Evolutionary conservation across 2,797 vertebrate species (phyloP).

Genomic region (Lagocephalus sceleratus): DNA sequence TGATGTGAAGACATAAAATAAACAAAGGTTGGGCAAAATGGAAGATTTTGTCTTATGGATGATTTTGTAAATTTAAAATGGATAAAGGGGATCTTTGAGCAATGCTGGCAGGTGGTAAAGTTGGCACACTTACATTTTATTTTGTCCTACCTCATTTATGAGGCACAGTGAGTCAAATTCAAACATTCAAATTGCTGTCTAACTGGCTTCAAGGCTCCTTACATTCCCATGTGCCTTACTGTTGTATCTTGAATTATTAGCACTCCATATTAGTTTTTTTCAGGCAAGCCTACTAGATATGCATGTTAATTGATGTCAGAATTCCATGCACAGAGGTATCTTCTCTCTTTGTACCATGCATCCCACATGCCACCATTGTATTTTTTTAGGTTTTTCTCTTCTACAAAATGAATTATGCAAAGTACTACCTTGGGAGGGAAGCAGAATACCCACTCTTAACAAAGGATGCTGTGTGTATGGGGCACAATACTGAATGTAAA

Average conservation of each 20-base stretch:
- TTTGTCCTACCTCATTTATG: constrained; percentile 36
- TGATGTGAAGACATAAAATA: constrained; percentile 8
- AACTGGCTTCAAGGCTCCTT: constrained; percentile 39
- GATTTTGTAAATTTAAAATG: constrained; percentile 4
- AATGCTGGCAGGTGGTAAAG: constrained; percentile 24
- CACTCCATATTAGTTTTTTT: constrained; percentile 43
- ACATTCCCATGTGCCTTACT: constrained; percentile 38
- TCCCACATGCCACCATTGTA: constrained; percentile 61
- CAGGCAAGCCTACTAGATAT: constrained; percentile 59
- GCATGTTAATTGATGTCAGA: constrained; percentile 63
- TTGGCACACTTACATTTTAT: constrained; percentile 21
- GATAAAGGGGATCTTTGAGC: not conserved
- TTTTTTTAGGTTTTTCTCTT: constrained; percentile 64
- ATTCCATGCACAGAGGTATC: constrained; percentile 45
- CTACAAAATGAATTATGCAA: constrained; percentile 77
- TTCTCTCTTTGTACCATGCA: constrained; percentile 59
- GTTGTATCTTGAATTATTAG: constrained; percentile 46
- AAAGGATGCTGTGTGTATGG: constrained; percentile 62
- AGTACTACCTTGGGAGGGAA: constrained; percentile 74
- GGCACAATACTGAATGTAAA: constrained; percentile 51
- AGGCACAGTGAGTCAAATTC: constrained; percentile 44
- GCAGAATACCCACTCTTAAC: constrained; percentile 76
- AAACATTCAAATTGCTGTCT: constrained; percentile 52
- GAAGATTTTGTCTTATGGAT: not conserved
- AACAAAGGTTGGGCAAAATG: not conserved